phyloP scores from a whole-genome alignment of 2,113 vertebrate species.

The Dolichallabes microphthalmus region DNA sequence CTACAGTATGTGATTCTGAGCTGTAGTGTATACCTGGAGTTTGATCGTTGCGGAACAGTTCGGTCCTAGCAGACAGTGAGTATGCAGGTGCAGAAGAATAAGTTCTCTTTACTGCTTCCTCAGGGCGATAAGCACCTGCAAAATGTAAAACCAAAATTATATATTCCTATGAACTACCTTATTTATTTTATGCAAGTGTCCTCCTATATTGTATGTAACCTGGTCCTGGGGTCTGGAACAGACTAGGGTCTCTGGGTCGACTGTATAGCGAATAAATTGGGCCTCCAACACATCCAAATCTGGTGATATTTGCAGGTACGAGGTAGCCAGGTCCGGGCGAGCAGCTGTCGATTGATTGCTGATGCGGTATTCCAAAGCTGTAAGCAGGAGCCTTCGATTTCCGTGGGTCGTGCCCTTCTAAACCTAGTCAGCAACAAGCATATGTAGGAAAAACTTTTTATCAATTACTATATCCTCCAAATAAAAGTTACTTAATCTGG shows the following conservation, averaged over 20 bases:
- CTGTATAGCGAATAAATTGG: conserved; percentile 78
- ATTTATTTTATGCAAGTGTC: not conserved
- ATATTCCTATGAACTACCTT: not conserved
- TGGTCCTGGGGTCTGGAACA: conserved; percentile 76
- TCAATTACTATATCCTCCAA: not conserved
- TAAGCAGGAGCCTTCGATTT: conserved; percentile 78
- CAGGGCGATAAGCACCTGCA: conserved; percentile 78
- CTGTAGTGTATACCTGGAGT: conserved; percentile 73
- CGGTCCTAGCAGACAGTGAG: conserved; percentile 72
- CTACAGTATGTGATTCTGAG: not conserved
- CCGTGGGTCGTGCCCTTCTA: conserved; percentile 74
- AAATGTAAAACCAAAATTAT: conserved; percentile 21
- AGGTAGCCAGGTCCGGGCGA: conserved; percentile 81
- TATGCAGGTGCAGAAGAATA: conserved; percentile 72
- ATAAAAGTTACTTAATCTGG: not conserved
- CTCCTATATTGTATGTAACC: conserved; percentile 62
- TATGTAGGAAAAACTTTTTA: not conserved
- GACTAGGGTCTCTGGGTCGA: conserved; percentile 62
- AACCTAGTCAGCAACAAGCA: conserved; percentile 55
- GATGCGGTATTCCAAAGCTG: conserved; percentile 75
- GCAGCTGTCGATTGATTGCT: not conserved
- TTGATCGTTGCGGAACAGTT: conserved; percentile 53
- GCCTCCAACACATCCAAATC: conserved; percentile 62
- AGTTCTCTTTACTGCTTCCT: conserved; percentile 64
- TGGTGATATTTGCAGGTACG: conserved; percentile 75